Evolutionary conservation across 2,797 vertebrate species (phyloP), one percentile per base, ranked within the genome.

Genomic region (Oreochromis mossambicus): DNA sequence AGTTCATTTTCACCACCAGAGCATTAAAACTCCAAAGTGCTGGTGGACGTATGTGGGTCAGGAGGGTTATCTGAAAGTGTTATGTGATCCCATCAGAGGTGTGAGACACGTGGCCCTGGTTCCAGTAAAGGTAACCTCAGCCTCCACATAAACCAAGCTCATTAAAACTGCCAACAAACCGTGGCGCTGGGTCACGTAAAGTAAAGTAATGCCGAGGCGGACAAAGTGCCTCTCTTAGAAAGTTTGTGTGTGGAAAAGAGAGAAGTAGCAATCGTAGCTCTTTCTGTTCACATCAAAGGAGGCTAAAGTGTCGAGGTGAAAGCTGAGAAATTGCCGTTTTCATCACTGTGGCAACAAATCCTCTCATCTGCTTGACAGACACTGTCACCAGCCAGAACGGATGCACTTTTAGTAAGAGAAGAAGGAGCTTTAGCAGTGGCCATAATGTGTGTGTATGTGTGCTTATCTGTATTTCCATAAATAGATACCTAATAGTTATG

Each of bases 161-260:
- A 96, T 96, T 96, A 96, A 96, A 95, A 96, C 87, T 91, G 89
- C 90, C 96, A 96, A 89, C 93, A 95, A 95, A 95, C 93, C 96
- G 85, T 96, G 92, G 77, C 66, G 93, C 92, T 88, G 89, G 88
- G 92, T 96, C 95, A 96, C 81, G 56, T 88, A 85, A 92, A 89
- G 93, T 93, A 90, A 90, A 93, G 92, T 88, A 90, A 85, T 85
- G 94, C 94, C 93, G 93, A 95, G 89, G 78, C 76, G 56, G 88
- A 88, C 88, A 88, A 85, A 86, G 83, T 86, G 83, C 78, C 81
- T 46, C 10, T 78, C 43, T 8, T 66, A 70, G 36, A 38, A 38
- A 13, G 46, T 52, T 52, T 83, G 81, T 36, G 36, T 43, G 79
- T 46, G n/a, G 73, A 75, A 50, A 75, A 84, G 81, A 87, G 68